Base-by-base conservation (phyloP, 2,797 vertebrate species). In the Pangasius krempfi region DNA sequence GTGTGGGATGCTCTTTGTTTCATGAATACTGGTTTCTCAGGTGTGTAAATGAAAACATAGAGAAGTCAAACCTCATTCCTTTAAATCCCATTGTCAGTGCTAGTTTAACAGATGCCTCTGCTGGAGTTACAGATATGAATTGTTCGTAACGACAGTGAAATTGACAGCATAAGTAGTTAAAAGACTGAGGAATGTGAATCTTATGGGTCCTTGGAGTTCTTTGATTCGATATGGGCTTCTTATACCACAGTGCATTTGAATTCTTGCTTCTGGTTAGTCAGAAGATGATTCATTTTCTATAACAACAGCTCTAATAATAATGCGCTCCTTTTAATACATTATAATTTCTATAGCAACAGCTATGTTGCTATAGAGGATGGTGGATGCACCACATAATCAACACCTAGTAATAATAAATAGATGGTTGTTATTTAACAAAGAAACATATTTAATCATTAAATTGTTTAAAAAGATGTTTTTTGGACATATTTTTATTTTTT, bases 31-130 rank as follows among this genome's bases (percentile, higher is more conserved):
- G 18, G 27, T 90, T 76, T 85, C 58, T 47, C 25, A 78, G 58
- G 30, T 25, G 62, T 70, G 78, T 14, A 50, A 5, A 52, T 27
- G 3, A 56, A 50, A 44, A 62, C 33, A 58, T 33, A 22, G 13
- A 60, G 40, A 86, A 54, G 78, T 56, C 47, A 50, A n/a, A 50
- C 52, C 22, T 87, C 79, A 83, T 87, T 76, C 78, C 44, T 89
- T 76, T 76, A 50, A n/a, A 50, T 27, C 73, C 50, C 1, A 10
- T 76, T 16, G 13, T 40, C 20, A 18, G 84, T n/a, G 20, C 27
- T 18, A 12, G 27, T 16, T 62, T 4, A 27, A 62, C 79, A 40
- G 12, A 82, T 3, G 2, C 20, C 54, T 18, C 37, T 25, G 18
- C 30, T 40, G 30, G 8, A 16, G 78, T 50, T 37, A 8, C 16